These are phyloP conservation scores for Porphyrio hochstetteri DNA, from an alignment of 2,113 vertebrate species.

Conservation along the genomic window DNA sequence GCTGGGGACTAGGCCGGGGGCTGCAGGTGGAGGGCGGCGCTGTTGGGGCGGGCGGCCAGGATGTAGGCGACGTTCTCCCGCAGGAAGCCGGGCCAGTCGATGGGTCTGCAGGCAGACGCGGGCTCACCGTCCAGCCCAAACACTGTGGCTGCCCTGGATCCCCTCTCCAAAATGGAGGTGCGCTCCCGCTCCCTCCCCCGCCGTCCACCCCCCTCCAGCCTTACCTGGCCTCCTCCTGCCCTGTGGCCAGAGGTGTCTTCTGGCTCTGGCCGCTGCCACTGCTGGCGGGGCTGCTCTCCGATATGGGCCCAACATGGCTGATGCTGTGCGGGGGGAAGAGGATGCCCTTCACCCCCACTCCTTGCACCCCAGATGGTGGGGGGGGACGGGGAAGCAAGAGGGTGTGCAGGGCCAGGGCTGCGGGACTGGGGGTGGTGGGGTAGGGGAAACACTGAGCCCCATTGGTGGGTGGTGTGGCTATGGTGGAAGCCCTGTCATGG, in stretches of 20 bases:
- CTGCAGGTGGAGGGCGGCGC: constrained; percentile 88
- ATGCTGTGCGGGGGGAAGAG: constrained; percentile 72
- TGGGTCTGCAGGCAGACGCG: constrained; percentile 59
- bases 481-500: rapidly evolving
- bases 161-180: too few species aligned
- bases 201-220: neutral
- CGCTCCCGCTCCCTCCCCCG: rapidly evolving
- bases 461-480: neutral
- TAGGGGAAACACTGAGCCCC: rapidly evolving
- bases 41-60: constrained; percentile 92
- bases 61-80: constrained; percentile 88
- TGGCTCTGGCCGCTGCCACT: constrained; percentile 81
- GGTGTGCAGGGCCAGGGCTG: neutral
- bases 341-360: rapidly evolving
- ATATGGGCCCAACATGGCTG: constrained; percentile 93
- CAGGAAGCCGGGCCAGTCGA: constrained; percentile 88
- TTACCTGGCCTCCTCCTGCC: constrained; percentile 85
- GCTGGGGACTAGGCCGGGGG: constrained; percentile 81
- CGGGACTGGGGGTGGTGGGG: too few species aligned
- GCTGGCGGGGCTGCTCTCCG: constrained; percentile 89
- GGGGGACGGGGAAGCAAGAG: too few species aligned
- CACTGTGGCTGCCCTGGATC: rapidly evolving
- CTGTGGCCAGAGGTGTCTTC: constrained; percentile 54
- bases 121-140: rapidly evolving
- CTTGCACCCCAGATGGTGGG: neutral